phyloP scores from a whole-genome alignment of 2,797 vertebrate species.

The Amniataba percoides region DNA sequence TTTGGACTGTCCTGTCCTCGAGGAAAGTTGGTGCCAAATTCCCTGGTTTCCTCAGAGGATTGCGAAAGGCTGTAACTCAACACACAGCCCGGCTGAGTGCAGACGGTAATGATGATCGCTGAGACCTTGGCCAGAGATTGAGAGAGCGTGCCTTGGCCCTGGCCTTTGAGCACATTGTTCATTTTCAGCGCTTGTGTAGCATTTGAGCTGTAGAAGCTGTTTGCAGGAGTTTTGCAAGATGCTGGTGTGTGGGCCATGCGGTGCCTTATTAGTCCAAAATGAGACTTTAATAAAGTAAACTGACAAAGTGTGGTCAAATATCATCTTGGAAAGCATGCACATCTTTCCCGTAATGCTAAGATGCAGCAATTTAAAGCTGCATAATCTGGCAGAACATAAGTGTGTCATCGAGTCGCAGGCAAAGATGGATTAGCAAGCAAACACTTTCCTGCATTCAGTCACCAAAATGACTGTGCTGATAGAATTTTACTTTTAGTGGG shows the following conservation, averaged over 20 bases:
- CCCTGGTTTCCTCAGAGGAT: constrained; percentile 75
- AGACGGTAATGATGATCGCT: constrained; percentile 80
- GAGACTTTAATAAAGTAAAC: constrained; percentile 43
- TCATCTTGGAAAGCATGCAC: constrained; percentile 40
- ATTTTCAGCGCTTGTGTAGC: constrained; percentile 48
- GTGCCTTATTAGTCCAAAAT: constrained; percentile 48
- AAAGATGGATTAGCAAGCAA: constrained; percentile 37
- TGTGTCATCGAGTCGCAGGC: constrained; percentile 1
- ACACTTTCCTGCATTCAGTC: constrained; percentile 36
- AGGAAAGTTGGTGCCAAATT: constrained; percentile 71
- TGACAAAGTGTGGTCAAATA: constrained; percentile 35
- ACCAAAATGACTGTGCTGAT: constrained; percentile 3
- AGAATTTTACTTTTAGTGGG: constrained; percentile 5
- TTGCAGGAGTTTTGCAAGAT: constrained; percentile 55
- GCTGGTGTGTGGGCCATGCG: constrained; percentile 44
- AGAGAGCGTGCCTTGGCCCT: constrained; percentile 73
- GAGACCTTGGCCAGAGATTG: constrained; percentile 74
- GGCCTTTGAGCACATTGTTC: constrained; percentile 60
- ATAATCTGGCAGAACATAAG: constrained; percentile 32
- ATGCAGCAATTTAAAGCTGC: constrained; percentile 37
- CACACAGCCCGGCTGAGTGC: constrained; percentile 70
- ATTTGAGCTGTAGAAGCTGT: constrained; percentile 29
- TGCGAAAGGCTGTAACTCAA: constrained; percentile 80
- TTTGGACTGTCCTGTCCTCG: constrained; percentile 75
- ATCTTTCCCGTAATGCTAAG: constrained; percentile 26